Base-by-base conservation (phyloP, 2,888 invertebrate species). In the Lepidocyrtoides sp. region DNA sequence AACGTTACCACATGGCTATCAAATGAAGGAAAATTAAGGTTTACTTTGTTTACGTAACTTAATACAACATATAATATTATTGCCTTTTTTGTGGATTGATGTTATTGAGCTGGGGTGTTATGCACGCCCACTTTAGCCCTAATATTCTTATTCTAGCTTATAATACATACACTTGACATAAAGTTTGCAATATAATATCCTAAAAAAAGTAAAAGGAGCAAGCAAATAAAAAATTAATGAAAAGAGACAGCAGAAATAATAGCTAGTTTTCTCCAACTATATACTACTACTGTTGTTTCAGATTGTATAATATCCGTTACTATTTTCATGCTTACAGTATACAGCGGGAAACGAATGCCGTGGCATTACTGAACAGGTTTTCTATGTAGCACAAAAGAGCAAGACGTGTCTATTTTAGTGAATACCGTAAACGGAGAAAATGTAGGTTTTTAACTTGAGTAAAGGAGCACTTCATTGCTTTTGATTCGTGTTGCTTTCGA, bases 21-120 rank as follows among this genome's bases (percentile, higher is more conserved):
- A 79, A 86, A 51, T 77, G 66, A 60, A 79, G 66, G 75, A 60
- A 66, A 81, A 69, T 69, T 69, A 69, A 41, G 41, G 41, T 69
- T 17, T 32, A 32, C 66, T 66, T 8, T 69, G 69, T 69, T 69
- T 69, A 69, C 41, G 69, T 41, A 69, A 36, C 44, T 75, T 75
- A 75, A 75, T 75, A 75, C 72, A 14, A 32, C 36, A 36, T 17
- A 36, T 60, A 32, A 66, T 66, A 66, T 32, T 32, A 75, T 75
- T 48, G 44, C 20, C 44, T 12, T 75, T 23, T 75, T 69, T 20
- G 41, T 75, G 48, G 44, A 48, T 23, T 44, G 72, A 44, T 41
- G 69, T 26, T 44, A 75, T 48, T 48, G 72, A 75, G 72, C 44
- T 14, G 72, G 41, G 48, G 72, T 48, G 23, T 75, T 26, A 23